Conservation (phyloP, 2,888 invertebrate genomes). For the Merodon equestris region DNA sequence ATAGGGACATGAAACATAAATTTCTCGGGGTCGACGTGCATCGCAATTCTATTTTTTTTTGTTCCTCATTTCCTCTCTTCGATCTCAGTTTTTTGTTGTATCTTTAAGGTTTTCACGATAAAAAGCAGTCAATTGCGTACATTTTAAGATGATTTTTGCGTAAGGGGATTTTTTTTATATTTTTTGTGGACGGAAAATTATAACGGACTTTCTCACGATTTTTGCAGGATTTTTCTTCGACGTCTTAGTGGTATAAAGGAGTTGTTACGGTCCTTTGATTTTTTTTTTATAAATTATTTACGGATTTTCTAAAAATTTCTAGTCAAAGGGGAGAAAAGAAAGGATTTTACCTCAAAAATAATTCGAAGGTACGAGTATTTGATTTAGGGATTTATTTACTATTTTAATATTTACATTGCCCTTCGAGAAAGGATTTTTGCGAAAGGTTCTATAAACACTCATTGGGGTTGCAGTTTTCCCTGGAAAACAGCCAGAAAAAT, state of each 20-base stretch:
- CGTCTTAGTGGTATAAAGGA: constrained; percentile 12
- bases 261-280: constrained; percentile 43
- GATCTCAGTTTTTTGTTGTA: constrained; percentile 18
- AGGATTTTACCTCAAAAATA: constrained; percentile 31
- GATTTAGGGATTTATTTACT: constrained; percentile 10
- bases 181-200: constrained; percentile 31
- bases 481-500: too few relatives aligned
- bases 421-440: not conserved
- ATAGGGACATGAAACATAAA: constrained; percentile 23
- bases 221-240: constrained; percentile 33
- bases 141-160: constrained; percentile 46
- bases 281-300: constrained; percentile 53
- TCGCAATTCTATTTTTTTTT: constrained; percentile 19
- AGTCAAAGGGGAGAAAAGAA: constrained; percentile 22
- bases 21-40: constrained; percentile 48
- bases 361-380: constrained; percentile 4
- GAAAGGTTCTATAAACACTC: too few relatives aligned
- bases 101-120: constrained; percentile 52
- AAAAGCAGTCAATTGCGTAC: constrained; percentile 66
- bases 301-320: constrained; percentile 43
- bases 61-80: constrained; percentile 24
- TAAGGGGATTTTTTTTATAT: constrained; percentile 31
- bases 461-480: too few relatives aligned
- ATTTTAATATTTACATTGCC: constrained; percentile 24
- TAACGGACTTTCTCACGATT: constrained; percentile 68